phyloP scores from a whole-genome alignment of 2,888 invertebrate species.

The Zele albiditarsus region DNA sequence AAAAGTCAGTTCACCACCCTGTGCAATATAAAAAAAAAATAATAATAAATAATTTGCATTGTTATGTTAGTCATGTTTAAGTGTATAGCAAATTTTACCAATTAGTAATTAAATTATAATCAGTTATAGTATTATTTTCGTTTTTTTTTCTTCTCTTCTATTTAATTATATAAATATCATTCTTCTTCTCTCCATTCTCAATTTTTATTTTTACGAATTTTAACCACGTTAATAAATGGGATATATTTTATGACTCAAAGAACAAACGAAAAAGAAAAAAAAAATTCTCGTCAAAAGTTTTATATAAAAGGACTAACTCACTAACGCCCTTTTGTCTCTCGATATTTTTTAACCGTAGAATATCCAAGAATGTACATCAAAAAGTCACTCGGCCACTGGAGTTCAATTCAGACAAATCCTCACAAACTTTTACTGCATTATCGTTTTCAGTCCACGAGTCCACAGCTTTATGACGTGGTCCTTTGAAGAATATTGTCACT shows the following conservation, averaged over 20 bases:
- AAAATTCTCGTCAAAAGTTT: constrained; percentile 59
- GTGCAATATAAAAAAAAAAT: neutral
- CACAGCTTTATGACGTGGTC: constrained; percentile 6
- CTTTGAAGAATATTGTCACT: constrained; percentile 13
- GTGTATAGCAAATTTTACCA: neutral
- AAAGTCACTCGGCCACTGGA: constrained; percentile 42
- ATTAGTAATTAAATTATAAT: neutral
- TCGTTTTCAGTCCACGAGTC: constrained; percentile 40
- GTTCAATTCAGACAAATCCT: constrained; percentile 40
- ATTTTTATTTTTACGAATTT: neutral
- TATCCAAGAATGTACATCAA: constrained; percentile 44
- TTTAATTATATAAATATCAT: neutral
- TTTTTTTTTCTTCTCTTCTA: neutral
- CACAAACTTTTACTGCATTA: constrained; percentile 54
- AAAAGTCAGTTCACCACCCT: constrained; percentile 5
- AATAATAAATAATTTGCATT: constrained; percentile 3
- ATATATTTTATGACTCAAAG: neutral
- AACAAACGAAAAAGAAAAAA: neutral
- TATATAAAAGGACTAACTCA: constrained; percentile 48
- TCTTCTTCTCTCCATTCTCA: neutral
- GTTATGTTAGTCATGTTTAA: constrained; percentile 1
- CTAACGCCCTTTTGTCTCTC: neutral
- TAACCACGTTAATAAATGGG: neutral
- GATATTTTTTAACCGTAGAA: constrained; percentile 54
- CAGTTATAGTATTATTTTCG: neutral